Evolutionary conservation across 2,888 invertebrate species (phyloP), one percentile per base, ranked within the genome.

Genomic region (Macrophya annulata): DNA sequence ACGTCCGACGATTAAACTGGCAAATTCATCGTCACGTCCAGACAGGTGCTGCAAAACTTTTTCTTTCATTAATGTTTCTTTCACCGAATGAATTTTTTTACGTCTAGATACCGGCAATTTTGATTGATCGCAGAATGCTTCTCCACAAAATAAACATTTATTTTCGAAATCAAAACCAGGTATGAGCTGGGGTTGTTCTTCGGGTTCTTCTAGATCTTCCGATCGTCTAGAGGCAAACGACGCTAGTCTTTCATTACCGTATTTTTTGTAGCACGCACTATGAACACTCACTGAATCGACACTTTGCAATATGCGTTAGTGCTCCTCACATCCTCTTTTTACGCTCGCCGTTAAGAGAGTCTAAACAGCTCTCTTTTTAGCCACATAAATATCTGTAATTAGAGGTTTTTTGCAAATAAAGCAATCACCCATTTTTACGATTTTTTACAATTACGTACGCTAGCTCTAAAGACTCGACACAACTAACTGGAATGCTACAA

Each of bases 281-380:
- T 74, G 74, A 40, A 74, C 74, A 43, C 74, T 74, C 6, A 25
- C 25, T 17, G 74, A 40, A 17, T 74, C 43, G 15, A 74, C 15
- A 74, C n/a, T 17, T 74, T 74, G 40, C 17, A 74, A 25, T n/a
- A 43, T 25, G 9, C 15, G 43, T 43, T 74, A 3, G 12, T 74
- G 43, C 43, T 74, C 17, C 45, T 43, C 45, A 17, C 4, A 4
- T 74, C 45, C 45, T 74, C 74, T 43, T 74, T 43, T n/a, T 5
- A 74, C 45, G 17, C 74, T 74, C 74, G 43, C 74, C n/a, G 40
- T n/a, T 45, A 74, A 17, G 21, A 43, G 74, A 74, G 74, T 74
- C 74, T 74, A 43, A 17, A 74, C 43, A 74, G 43, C 74, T 74
- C 74, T 74, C 45, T 74, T 43, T 43, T 74, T 43, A 9, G 45